Base-by-base conservation (phyloP, 2,113 vertebrate genomes). In the Rana temporaria region DNA sequence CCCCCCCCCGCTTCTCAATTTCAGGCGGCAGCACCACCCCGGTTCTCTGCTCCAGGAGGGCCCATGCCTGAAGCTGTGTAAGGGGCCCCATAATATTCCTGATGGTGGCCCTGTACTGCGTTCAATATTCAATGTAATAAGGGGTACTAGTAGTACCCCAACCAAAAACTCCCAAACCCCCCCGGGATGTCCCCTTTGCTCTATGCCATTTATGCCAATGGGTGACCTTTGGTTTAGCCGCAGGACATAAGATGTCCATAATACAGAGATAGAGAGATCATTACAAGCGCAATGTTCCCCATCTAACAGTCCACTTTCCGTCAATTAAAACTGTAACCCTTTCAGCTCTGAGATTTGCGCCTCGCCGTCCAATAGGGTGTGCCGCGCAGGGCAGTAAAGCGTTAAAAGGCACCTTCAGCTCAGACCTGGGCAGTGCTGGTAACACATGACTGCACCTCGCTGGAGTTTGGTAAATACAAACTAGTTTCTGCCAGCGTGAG, bases 401-500 rank as follows among this genome's bases (percentile, higher is more conserved):
- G 4, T 16, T 30, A 66, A 66, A 66, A 66, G 6, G 2, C 32
- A 17, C 14, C 63, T 26, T n/a, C 17, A 2, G 20, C 12, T 19
- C 18, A 16, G 18, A 30, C 12, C 56, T 16, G 63, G 56, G 17
- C 3, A 4, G 73, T n/a, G 59, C 6, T 22, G 59, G 59, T 24
- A 57, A 68, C 77, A 69, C 77, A 57, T 79, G 77, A 69, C 64
- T 79, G 64, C 52, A 42, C 64, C 20, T 68, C 9, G n/a, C 52
- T 56, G n/a, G 18, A 20, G n/a, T 79, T 73, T 56, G 22, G 63
- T 20, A 63, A 55, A 66, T 70, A 20, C 7, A 70, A 70, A 18
- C 70, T 30, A 72, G 70, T 72, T 72, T 56, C 48, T 7, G 14
- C 70, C 24, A 24, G 52, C 5, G 12, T 4, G 22, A 56, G 57